A percentile compares a stretch with the other conserved stretches of the same genome.
These are phyloP conservation scores for Nebria ingens DNA, from an alignment of 1,140 invertebrate species.

Conservation along the genomic window DNA sequence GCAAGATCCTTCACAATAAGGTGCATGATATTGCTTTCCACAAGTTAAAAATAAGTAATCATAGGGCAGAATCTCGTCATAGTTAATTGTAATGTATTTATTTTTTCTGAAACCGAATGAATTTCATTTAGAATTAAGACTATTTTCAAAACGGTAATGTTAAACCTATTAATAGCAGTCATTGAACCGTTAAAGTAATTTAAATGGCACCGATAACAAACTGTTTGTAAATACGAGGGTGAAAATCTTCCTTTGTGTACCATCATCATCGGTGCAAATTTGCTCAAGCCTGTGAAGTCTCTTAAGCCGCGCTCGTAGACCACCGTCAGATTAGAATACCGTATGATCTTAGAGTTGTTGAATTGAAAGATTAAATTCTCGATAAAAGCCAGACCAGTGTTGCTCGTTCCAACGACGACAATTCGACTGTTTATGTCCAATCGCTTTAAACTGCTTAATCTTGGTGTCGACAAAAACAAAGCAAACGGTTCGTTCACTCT, in stretches of 20 bases:
- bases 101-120: conserved; percentile 37
- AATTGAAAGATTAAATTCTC: conserved; percentile 54
- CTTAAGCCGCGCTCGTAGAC: conserved; percentile 55
- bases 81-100: conserved; percentile 43
- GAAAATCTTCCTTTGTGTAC: conserved; percentile 40
- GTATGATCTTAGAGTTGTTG: conserved; percentile 23
- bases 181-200: conserved; percentile 44
- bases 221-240: conserved; percentile 37
- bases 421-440: conserved; percentile 49
- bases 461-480: conserved; percentile 36
- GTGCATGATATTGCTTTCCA: conserved; percentile 47
- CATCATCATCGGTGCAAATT: conserved; percentile 24
- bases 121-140: no score
- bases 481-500: conserved; percentile 27
- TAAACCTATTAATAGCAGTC: conserved; percentile 42
- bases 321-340: conserved; percentile 47
- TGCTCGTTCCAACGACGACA: conserved; percentile 62
- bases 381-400: conserved; percentile 54
- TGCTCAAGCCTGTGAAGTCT: neutral
- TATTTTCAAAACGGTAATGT: no score
- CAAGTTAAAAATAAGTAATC: conserved; percentile 50
- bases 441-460: conserved; percentile 35
- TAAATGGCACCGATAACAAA: conserved; percentile 40
- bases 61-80: conserved; percentile 41
- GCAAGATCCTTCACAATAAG: conserved; percentile 18